Percentiles rank a stretch among this genome's conserved stretches.
phyloP scores from a whole-genome alignment of 2,113 vertebrate species.

The Mastomys coucha region DNA sequence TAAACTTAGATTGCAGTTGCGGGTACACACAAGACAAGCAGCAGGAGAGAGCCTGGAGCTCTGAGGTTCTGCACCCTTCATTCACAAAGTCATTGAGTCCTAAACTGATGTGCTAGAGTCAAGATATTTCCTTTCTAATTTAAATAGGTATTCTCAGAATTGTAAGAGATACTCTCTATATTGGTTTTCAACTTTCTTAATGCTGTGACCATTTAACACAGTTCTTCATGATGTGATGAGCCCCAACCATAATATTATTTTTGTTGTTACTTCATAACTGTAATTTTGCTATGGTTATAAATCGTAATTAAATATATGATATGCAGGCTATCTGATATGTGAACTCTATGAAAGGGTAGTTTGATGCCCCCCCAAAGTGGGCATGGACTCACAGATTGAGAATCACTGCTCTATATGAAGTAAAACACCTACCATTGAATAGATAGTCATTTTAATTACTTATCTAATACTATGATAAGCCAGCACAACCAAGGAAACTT shows the following conservation, averaged over 20 bases:
- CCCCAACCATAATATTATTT: neutral
- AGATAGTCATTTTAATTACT: neutral
- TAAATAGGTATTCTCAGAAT: conserved; percentile 4
- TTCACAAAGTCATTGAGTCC: neutral
- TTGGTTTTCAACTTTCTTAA: neutral
- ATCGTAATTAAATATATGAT: neutral
- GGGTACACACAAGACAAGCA: neutral
- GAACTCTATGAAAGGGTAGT: neutral
- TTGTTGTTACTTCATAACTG: neutral
- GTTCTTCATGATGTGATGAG: neutral
- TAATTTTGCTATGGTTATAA: neutral
- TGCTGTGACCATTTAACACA: neutral
- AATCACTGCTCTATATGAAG: neutral
- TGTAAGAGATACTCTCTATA: neutral
- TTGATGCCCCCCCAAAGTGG: neutral
- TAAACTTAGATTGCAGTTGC: neutral
- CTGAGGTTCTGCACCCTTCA: fast-evolving
- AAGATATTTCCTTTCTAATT: neutral
- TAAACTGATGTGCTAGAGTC: neutral
- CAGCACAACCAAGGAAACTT: neutral
- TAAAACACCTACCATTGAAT: neutral
- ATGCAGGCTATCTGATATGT: neutral
- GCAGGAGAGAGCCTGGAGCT: neutral
- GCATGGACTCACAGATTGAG: neutral
- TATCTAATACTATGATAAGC: neutral